phyloP scores from a whole-genome alignment of 2,888 invertebrate genomes.

The Hirtodrosophila trivittata region DNA sequence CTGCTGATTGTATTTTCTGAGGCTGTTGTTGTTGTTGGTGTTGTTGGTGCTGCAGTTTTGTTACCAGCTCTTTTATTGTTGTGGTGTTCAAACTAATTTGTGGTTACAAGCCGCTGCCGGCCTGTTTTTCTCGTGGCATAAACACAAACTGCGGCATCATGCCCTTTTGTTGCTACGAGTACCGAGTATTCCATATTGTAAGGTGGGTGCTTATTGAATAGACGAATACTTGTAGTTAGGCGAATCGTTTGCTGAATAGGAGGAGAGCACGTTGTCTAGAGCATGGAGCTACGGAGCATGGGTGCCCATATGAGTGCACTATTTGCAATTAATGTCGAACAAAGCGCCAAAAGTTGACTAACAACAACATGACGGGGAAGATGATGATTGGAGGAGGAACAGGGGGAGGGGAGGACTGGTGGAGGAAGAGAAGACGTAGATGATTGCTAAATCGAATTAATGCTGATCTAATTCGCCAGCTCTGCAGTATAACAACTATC shows the following conservation, averaged over 20 bases:
- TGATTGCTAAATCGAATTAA: conserved; percentile 65
- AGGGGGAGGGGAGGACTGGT: background rate
- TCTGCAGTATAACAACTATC: conserved; percentile 1
- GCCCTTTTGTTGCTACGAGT: conserved; percentile 70
- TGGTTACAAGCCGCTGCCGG: conserved; percentile 65
- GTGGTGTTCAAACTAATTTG: conserved; percentile 76
- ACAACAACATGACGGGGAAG: conserved; percentile 24
- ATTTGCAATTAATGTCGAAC: conserved; percentile 55
- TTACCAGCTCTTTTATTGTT: conserved; percentile 51
- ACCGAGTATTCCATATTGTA: conserved; percentile 26
- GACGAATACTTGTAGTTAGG: conserved; percentile 19
- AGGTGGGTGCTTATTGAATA: conserved; percentile 59
- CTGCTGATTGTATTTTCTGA: background rate
- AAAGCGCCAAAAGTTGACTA: conserved; percentile 62
- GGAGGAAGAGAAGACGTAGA: background rate
- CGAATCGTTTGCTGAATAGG: background rate
- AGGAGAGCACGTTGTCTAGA: conserved; percentile 11
- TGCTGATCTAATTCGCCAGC: conserved; percentile 40
- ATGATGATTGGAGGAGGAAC: background rate
- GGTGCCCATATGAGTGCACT: conserved; percentile 38
- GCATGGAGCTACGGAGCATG: conserved; percentile 2
- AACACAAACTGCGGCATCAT: conserved; percentile 75
- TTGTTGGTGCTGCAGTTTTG: conserved; percentile 46
- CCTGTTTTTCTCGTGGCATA: conserved; percentile 43
- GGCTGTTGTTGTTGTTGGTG: conserved; percentile 29